Conservation (phyloP, 2,888 invertebrate genomes). For the Melanostoma scalare region DNA sequence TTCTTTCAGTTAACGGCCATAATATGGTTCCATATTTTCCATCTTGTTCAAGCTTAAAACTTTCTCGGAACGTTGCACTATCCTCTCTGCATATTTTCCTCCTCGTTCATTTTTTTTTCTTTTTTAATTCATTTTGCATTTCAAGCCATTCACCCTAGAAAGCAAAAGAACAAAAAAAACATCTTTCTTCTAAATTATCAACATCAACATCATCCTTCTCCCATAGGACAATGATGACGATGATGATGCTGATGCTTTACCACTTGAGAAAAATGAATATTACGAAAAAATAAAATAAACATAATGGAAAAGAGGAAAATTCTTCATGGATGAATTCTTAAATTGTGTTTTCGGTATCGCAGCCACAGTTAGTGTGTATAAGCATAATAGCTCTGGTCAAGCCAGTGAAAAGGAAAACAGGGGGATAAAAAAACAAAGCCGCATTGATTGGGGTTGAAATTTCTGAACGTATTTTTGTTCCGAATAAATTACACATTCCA, state of each 20-base stretch:
- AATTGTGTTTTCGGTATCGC: slow-evolving; percentile 59
- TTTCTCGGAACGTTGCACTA: no score
- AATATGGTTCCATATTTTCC: no score
- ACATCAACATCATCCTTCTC: slow-evolving; percentile 50
- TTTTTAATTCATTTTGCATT: slow-evolving; percentile 28
- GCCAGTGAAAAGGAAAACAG: slow-evolving; percentile 15
- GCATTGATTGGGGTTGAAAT: slow-evolving; percentile 39
- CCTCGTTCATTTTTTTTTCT: background rate
- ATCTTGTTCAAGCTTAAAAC: no score
- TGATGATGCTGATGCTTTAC: slow-evolving; percentile 37
- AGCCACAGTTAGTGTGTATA: slow-evolving; percentile 10
- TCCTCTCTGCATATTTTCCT: no score
- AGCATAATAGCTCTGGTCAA: slow-evolving; percentile 43
- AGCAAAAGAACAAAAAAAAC: background rate
- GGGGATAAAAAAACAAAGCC: background rate
- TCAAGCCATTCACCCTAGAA: slow-evolving; percentile 51
- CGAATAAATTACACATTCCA: slow-evolving; percentile 62
- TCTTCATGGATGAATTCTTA: slow-evolving; percentile 68
- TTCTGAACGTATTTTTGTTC: slow-evolving; percentile 53
- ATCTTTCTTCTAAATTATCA: slow-evolving; percentile 50
- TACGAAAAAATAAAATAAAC: slow-evolving; percentile 13
- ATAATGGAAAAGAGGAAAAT: slow-evolving; percentile 41
- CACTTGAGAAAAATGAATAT: slow-evolving; percentile 62
- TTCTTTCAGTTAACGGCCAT: no score
- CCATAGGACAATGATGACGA: slow-evolving; percentile 43